Evolutionary conservation across 2,888 invertebrate species (phyloP).

Genomic region (Aleiodes alternator): DNA sequence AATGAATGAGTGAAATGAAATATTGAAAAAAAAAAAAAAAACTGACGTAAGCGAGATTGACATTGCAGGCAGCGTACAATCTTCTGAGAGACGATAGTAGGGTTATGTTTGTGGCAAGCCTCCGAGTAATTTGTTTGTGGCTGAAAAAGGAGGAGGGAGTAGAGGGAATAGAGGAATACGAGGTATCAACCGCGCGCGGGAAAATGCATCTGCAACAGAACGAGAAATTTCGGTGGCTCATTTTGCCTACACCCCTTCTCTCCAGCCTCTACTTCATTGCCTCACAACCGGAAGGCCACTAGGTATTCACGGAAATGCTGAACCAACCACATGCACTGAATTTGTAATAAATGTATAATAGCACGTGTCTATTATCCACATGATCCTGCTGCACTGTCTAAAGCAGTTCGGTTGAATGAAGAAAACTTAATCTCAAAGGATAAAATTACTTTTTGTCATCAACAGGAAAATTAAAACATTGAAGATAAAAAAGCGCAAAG

Average conservation of each 20-base stretch:
- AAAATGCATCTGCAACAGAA: constrained; percentile 43
- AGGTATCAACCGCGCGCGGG: constrained; percentile 42
- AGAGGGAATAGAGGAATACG: constrained; percentile 42
- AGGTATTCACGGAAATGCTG: neutral
- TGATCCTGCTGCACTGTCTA: too few relatives aligned
- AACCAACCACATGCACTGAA: constrained; percentile 3
- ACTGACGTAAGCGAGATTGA: too few relatives aligned
- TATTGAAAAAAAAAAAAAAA: too few relatives aligned
- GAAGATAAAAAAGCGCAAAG: too few relatives aligned
- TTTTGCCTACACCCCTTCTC: constrained; percentile 18
- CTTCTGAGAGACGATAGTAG: too few relatives aligned
- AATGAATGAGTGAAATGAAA: too few relatives aligned
- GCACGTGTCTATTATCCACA: constrained; percentile 45
- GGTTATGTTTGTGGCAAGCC: constrained; percentile 29
- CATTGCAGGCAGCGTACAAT: too few relatives aligned
- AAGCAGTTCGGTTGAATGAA: too few relatives aligned
- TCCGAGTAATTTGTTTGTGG: constrained; percentile 51
- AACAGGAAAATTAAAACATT: too few relatives aligned
- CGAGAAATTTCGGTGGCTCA: constrained; percentile 6
- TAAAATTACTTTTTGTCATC: too few relatives aligned
- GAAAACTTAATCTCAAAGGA: too few relatives aligned
- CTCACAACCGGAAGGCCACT: constrained; percentile 7
- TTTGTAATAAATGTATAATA: constrained; percentile 10
- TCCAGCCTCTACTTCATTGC: too few relatives aligned
- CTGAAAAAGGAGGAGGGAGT: constrained; percentile 17